Base-by-base conservation (phyloP, 1,140 invertebrate species). In the Bemisia tabaci region DNA sequence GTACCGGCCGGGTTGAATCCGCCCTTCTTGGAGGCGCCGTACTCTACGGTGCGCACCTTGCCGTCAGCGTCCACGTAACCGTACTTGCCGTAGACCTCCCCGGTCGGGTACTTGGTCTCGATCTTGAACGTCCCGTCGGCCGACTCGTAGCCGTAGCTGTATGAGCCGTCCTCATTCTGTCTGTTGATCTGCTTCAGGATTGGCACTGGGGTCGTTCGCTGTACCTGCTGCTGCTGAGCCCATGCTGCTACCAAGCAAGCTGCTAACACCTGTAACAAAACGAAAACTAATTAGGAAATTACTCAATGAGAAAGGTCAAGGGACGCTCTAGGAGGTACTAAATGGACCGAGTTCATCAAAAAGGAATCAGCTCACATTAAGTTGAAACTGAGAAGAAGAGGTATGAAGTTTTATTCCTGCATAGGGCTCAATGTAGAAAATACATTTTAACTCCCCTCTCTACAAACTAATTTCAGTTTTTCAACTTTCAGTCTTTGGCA, bases 121-220 rank as follows among this genome's bases (percentile, higher is more conserved):
- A 94, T 92, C 77, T 94, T 94, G 80, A 91, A 94, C 26, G 89
- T 87, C n/a, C 92, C 92, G 73, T 94, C 91, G 0, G 89, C 92
- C 0, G 83, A 89, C 76, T 94, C 91, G 74, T 92, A 95, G 0
- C 92, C 92, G 73, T 89, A 93, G 70, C 86, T 90, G 77, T 92
- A 92, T 22, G 88, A 90, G 0, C 90, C 90, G 70, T 92, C 90
- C 63, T 91, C 89, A 74, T 92, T 92, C 74, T 89, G 87, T 67
- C 82, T 81, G 77, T 84, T 86, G 73, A 88, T 85, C 74, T 87
- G 85, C 73, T 87, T 85, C 33, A 88, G 76, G 70, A 88, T 88
- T 2, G 84, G 85, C 0, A 87, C 82, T 1, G 85, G 86, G 0
- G 85, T 86, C 0, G 84, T 85, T 69, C 77, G 75, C 65, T 75